A percentile compares a stretch with the other conserved stretches of the same genome.
phyloP scores from a whole-genome alignment of 2,797 vertebrate species.

The Diglossa cyanea region DNA sequence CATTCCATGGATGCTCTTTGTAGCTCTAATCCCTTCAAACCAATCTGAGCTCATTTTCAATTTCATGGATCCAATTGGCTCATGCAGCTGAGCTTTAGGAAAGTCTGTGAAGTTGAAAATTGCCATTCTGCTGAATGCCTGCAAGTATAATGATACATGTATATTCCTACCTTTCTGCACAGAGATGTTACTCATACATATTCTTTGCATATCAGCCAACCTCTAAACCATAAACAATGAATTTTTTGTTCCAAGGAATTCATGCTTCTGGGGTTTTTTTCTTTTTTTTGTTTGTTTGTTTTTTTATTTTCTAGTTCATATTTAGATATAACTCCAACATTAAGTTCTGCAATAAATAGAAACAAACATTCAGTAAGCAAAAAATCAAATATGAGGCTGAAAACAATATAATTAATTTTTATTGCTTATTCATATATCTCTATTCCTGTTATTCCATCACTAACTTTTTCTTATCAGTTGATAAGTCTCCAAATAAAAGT shows the following conservation, averaged over 20 bases:
- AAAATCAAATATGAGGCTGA: not conserved
- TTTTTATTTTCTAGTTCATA: not conserved
- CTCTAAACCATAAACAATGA: not conserved
- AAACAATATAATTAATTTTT: conserved; percentile 8
- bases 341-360: not conserved
- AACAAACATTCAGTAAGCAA: not conserved
- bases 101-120: conserved; percentile 50
- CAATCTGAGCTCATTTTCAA: conserved; percentile 36
- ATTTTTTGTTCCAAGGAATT: not conserved
- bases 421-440: not conserved
- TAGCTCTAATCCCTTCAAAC: conserved; percentile 38
- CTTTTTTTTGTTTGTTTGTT: not conserved
- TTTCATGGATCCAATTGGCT: conserved; percentile 29
- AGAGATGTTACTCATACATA: not conserved
- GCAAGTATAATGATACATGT: not conserved
- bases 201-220: not conserved
- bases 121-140: conserved; percentile 32
- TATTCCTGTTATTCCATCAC: not conserved
- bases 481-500: not conserved
- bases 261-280: not conserved
- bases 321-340: not conserved
- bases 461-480: not conserved
- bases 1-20: not conserved
- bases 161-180: not conserved
- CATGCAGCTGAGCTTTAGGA: not conserved